Percentiles rank a stretch among this genome's conserved stretches.
These are phyloP conservation scores for Dione vanillae DNA, from an alignment of 2,888 invertebrate species.

Conservation along the genomic window DNA sequence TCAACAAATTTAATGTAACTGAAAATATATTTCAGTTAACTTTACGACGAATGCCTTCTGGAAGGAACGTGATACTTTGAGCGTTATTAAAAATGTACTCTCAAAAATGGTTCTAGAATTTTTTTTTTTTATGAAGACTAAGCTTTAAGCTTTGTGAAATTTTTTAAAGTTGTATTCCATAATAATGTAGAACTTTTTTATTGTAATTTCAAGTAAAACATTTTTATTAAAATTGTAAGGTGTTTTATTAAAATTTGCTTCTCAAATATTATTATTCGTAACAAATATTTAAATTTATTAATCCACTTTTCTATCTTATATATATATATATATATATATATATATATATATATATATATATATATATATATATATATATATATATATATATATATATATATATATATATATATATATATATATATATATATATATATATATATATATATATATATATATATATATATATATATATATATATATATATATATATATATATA, in stretches of 20 bases:
- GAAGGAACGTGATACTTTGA: conserved; percentile 21
- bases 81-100: conserved; percentile 40
- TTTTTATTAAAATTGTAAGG: background rate
- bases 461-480: too few species aligned
- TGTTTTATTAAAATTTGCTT: too few species aligned
- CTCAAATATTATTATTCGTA: too few species aligned
- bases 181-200: background rate
- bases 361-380: too few species aligned
- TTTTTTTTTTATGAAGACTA: conserved; percentile 24
- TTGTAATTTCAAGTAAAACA: background rate
- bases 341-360: too few species aligned
- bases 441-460: too few species aligned
- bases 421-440: too few species aligned
- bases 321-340: too few species aligned
- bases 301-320: too few species aligned
- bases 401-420: too few species aligned
- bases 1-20: conserved; percentile 15
- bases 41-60: conserved; percentile 24
- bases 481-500: background rate
- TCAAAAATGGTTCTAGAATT: conserved; percentile 35
- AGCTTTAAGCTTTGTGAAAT: background rate
- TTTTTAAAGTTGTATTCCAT: background rate
- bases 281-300: too few species aligned
- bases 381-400: too few species aligned
- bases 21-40: conserved; percentile 17